Evolutionary conservation across 2,113 vertebrate species (phyloP).

Genomic region (Lutjanus erythropterus): DNA sequence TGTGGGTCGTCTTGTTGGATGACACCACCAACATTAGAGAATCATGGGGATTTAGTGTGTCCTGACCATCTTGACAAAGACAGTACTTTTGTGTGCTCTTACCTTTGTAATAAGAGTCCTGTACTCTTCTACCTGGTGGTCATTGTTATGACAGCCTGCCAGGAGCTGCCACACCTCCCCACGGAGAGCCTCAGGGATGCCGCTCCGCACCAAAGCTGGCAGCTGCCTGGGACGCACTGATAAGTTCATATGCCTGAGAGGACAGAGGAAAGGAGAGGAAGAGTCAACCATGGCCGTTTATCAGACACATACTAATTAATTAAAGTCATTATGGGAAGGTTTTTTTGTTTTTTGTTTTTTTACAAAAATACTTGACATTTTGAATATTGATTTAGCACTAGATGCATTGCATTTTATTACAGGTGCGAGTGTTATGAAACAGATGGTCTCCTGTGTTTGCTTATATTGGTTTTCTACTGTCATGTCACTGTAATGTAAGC

Average conservation of each 20-base stretch:
- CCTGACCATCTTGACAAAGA: background rate
- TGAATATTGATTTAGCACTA: too few relatives aligned
- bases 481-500: too few relatives aligned
- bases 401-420: too few relatives aligned
- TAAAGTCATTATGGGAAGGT: too few relatives aligned
- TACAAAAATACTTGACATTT: too few relatives aligned
- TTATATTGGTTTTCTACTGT: too few relatives aligned
- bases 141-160: slow-evolving; percentile 98
- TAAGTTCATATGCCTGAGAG: slow-evolving; percentile 93
- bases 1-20: background rate
- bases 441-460: too few relatives aligned
- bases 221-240: slow-evolving; percentile 94
- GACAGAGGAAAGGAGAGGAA: background rate
- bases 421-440: too few relatives aligned
- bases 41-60: background rate
- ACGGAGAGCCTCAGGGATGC: slow-evolving; percentile 95
- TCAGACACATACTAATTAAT: background rate
- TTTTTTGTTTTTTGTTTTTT: too few relatives aligned
- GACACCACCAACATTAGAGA: background rate
- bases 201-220: slow-evolving; percentile 92
- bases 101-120: slow-evolving; percentile 99
- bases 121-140: slow-evolving; percentile 98
- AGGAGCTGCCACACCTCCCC: slow-evolving; percentile 99
- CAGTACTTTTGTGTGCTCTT: slow-evolving; percentile 48
- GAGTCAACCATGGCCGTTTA: background rate